Evolutionary conservation across 2,888 invertebrate genomes (phyloP).

Genomic region (Polietes domitor): DNA sequence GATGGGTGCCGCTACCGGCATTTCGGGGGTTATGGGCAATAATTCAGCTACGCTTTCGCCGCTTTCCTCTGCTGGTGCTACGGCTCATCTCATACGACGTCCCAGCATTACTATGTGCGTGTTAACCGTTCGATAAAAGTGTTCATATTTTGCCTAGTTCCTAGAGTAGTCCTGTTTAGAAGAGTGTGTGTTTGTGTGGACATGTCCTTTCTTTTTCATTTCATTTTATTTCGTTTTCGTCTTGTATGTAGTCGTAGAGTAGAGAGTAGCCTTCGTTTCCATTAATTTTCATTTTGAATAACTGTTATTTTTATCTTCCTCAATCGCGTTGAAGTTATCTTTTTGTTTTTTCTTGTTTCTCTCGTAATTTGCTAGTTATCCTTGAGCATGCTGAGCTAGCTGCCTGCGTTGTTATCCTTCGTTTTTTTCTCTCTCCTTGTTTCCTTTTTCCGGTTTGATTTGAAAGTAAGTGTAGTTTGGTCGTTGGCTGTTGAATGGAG

Average conservation of each 20-base stretch:
- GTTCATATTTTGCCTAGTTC: conserved; percentile 50
- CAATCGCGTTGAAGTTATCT: not conserved
- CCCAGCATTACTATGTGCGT: conserved; percentile 81
- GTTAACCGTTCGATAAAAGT: conserved; percentile 69
- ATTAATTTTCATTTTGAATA: not conserved
- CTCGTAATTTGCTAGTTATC: conserved; percentile 22
- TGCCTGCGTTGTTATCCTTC: not conserved
- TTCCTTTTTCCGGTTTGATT: not conserved
- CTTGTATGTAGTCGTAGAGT: conserved; percentile 4
- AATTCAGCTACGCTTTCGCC: conserved; percentile 78
- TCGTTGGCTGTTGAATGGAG: not conserved
- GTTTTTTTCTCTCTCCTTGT: not conserved
- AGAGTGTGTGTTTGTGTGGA: not conserved
- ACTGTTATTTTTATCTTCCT: not conserved
- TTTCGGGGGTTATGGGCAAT: conserved; percentile 55
- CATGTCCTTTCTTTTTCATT: conserved; percentile 12
- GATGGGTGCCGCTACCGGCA: conserved; percentile 68
- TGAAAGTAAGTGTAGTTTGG: not conserved
- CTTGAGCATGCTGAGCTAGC: conserved; percentile 26
- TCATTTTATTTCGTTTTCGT: not conserved
- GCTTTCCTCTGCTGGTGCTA: conserved; percentile 79
- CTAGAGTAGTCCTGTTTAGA: conserved; percentile 25
- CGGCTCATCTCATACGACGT: conserved; percentile 80
- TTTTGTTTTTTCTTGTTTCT: conserved; percentile 25
- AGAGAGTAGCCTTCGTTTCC: not conserved